Conservation (phyloP, 2,888 invertebrate genomes). For the Teleiodes luculella region DNA sequence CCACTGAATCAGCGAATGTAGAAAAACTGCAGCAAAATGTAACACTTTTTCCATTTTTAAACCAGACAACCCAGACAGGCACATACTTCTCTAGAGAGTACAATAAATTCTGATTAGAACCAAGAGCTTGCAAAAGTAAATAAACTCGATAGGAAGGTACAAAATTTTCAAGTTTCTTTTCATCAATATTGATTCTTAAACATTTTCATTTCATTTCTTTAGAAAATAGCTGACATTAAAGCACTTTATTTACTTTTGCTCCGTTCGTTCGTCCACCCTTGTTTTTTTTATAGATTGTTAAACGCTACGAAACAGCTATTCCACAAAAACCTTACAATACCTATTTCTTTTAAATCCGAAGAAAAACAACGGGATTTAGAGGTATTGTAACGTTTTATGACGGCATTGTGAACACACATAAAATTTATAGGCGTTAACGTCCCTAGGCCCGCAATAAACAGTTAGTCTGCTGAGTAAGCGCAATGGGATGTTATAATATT, state of each 20-base stretch:
- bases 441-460: conserved; percentile 65
- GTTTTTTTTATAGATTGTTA: conserved; percentile 18
- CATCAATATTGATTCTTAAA: not conserved
- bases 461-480: conserved; percentile 53
- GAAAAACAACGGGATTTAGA: conserved; percentile 62
- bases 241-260: not conserved
- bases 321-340: conserved; percentile 36
- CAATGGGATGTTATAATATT: conserved; percentile 61
- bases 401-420: conserved; percentile 64
- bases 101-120: conserved; percentile 2
- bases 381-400: conserved; percentile 70
- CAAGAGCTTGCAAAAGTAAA: not conserved
- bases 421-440: conserved; percentile 72
- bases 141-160: not conserved
- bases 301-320: conserved; percentile 16
- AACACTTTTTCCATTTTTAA: not conserved
- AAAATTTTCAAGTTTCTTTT: conserved; percentile 2
- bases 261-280: not conserved
- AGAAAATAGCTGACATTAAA: not conserved
- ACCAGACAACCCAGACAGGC: too few species aligned
- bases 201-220: not conserved
- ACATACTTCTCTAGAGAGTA: not conserved
- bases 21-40: not conserved
- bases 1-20: not conserved
- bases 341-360: conserved; percentile 52